phyloP scores from a whole-genome alignment of 2,888 invertebrate genomes.

The Eupithecia abbreviata region DNA sequence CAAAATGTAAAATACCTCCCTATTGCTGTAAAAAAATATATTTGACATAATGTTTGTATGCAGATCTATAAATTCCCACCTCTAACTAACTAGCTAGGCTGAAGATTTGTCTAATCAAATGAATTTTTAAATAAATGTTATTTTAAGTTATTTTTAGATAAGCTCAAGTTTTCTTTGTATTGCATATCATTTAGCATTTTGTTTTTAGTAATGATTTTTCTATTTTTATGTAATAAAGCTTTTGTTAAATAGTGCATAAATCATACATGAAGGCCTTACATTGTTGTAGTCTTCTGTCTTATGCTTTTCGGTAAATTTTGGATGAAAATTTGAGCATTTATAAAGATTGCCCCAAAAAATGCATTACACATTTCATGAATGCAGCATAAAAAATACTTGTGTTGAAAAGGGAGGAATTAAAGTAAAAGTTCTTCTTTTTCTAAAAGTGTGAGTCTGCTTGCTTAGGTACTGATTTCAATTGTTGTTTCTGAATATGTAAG shows the following conservation, averaged over 20 bases:
- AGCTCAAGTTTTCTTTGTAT: conserved; percentile 50
- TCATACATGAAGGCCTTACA: not conserved
- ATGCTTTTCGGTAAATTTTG: not conserved
- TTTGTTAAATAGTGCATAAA: conserved; percentile 35
- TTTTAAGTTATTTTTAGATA: conserved; percentile 45
- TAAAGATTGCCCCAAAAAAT: not conserved
- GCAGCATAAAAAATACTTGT: not conserved
- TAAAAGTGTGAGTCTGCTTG: not conserved
- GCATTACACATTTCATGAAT: not conserved
- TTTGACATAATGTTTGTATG: not conserved
- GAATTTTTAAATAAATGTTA: conserved; percentile 17
- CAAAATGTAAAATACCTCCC: not conserved
- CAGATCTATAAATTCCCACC: conserved; percentile 1
- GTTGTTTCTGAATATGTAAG: not conserved
- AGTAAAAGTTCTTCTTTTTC: not conserved
- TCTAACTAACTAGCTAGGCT: not conserved
- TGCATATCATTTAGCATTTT: conserved; percentile 61
- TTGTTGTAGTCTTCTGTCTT: not conserved
- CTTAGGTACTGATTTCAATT: not conserved
- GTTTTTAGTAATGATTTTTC: conserved; percentile 36
- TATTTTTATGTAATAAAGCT: conserved; percentile 40
- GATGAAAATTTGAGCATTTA: not conserved
- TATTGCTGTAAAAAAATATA: not conserved
- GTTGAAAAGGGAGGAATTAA: not conserved
- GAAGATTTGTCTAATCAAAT: conserved; percentile 15